A percentile compares a stretch with the other conserved stretches of the same genome.
phyloP scores from a whole-genome alignment of 1,140 invertebrate genomes.

The Archivesica marissinica region DNA sequence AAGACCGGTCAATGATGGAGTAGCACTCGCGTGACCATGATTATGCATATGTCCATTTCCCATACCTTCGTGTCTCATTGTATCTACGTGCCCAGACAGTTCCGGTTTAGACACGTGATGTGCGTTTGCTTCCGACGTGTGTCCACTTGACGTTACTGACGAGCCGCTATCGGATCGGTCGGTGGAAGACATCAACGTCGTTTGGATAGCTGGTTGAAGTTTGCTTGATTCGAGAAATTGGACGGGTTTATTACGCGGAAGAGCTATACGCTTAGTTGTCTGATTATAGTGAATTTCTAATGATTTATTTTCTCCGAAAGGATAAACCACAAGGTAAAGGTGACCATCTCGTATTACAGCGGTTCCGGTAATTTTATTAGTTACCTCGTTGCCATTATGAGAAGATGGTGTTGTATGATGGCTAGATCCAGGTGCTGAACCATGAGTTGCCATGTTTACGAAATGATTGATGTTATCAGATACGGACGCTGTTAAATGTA shows the following conservation, averaged over 20 bases:
- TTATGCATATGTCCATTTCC: neutral
- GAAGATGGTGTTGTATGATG: neutral
- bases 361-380: slow-evolving; percentile 31
- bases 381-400: neutral
- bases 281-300: slow-evolving; percentile 13
- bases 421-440: too few species aligned
- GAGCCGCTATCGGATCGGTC: too few species aligned
- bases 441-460: neutral
- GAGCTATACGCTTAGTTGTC: neutral
- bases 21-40: neutral
- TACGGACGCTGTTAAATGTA: slow-evolving; percentile 28
- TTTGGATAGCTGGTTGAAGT: neutral
- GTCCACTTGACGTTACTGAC: too few species aligned
- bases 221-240: neutral
- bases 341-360: slow-evolving; percentile 46
- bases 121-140: too few species aligned
- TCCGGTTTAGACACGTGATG: neutral
- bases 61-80: neutral
- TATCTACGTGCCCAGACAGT: neutral
- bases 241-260: slow-evolving; percentile 30
- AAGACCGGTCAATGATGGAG: neutral
- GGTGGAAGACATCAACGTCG: too few species aligned
- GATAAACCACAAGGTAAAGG: slow-evolving; percentile 34
- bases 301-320: slow-evolving; percentile 35
- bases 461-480: neutral